A percentile compares a stretch with the other conserved stretches of the same genome.
Evolutionary conservation across 1,140 invertebrate genomes (phyloP).

Genomic region (Cyrtorhinus lividipennis): DNA sequence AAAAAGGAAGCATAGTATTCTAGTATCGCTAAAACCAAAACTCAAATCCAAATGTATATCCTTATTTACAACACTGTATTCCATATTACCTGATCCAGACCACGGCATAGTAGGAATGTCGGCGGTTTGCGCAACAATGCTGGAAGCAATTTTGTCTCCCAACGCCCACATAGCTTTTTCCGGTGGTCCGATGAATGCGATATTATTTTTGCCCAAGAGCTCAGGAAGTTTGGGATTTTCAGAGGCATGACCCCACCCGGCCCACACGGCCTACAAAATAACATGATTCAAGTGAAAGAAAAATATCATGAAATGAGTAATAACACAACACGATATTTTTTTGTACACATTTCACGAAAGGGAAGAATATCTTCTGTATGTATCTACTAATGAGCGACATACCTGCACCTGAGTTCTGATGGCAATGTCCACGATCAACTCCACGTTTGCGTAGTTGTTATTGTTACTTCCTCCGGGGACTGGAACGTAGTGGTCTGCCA

Average conservation of each 20-base stretch:
- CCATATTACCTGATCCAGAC: constrained; percentile 79
- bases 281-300: no score
- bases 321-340: no score
- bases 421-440: constrained; percentile 94
- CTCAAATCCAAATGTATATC: no score
- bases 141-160: constrained; percentile 98
- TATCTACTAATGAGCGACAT: constrained; percentile 19
- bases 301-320: no score
- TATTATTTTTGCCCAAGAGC: constrained; percentile 75
- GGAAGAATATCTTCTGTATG: no score
- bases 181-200: constrained; percentile 83
- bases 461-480: constrained; percentile 97
- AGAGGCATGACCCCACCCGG: constrained; percentile 99
- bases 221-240: constrained; percentile 98
- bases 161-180: constrained; percentile 99
- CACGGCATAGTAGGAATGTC: constrained; percentile 95
- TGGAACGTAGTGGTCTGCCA: constrained; percentile 97
- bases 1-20: constrained; percentile 1
- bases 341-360: no score
- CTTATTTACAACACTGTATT: constrained; percentile 19
- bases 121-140: constrained; percentile 97
- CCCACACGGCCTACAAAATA: constrained; percentile 91
- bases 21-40: no score
- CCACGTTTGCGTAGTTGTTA: constrained; percentile 99
- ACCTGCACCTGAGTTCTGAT: constrained; percentile 81